phyloP scores from a whole-genome alignment of 2,888 invertebrate genomes.

The Microplitis deprimator region DNA sequence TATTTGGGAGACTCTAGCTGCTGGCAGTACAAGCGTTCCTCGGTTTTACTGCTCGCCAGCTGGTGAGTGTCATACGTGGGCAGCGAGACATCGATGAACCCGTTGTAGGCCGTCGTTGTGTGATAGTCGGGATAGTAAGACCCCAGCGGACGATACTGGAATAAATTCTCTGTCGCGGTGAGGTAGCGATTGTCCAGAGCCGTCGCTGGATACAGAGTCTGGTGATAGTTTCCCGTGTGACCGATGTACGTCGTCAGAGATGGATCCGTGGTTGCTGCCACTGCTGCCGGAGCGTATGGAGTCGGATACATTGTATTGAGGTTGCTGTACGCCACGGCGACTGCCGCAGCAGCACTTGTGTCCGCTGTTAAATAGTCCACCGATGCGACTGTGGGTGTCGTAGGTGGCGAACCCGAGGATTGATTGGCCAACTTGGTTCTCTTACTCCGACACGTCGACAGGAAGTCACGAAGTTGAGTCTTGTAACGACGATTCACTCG shows the following conservation, averaged over 20 bases:
- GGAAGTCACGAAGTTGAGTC: conserved; percentile 92
- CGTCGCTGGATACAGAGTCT: conserved; percentile 74
- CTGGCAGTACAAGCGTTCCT: conserved; percentile 78
- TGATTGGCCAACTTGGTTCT: conserved; percentile 73
- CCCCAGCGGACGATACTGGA: conserved; percentile 91
- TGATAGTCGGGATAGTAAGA: conserved; percentile 86
- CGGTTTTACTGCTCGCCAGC: conserved; percentile 73
- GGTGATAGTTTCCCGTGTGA: conserved; percentile 80
- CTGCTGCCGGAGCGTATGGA: conserved; percentile 83
- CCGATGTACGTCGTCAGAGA: conserved; percentile 78
- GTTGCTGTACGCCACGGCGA: conserved; percentile 86
- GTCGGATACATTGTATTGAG: conserved; percentile 85
- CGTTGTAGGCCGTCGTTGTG: conserved; percentile 83
- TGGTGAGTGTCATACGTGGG: conserved; percentile 77
- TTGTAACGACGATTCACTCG: conserved; percentile 89
- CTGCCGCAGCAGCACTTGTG: conserved; percentile 76
- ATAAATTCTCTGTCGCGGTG: conserved; percentile 84
- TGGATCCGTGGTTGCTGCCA: conserved; percentile 80
- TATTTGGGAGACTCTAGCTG: conserved; percentile 75
- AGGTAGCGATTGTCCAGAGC: conserved; percentile 78
- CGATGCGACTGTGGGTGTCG: conserved; percentile 74
- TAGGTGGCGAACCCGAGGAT: conserved; percentile 74
- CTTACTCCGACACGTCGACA: conserved; percentile 92
- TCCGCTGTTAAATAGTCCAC: conserved; percentile 80
- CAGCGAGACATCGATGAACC: conserved; percentile 85